Evolutionary conservation across 2,797 vertebrate species (phyloP).

Genomic region (Nyctibius grandis): DNA sequence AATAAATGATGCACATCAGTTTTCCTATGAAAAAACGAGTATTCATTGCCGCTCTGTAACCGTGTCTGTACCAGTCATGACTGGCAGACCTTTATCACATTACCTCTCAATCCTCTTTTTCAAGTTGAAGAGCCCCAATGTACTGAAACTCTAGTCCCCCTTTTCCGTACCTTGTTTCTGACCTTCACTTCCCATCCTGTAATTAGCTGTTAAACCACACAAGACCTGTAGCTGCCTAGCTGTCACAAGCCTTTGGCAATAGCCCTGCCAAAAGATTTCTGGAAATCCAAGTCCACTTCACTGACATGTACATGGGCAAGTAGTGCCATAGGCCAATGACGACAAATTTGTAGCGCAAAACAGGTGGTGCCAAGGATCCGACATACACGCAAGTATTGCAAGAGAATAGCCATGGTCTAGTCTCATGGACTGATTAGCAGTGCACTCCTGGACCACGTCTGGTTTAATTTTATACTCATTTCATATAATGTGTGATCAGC

Average conservation of each 20-base stretch:
- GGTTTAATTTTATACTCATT: background rate
- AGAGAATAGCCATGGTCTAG: background rate
- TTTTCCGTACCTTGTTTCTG: background rate
- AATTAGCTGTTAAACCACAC: background rate
- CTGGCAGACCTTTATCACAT: background rate
- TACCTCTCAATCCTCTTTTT: background rate
- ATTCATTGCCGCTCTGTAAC: background rate
- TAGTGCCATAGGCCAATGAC: background rate
- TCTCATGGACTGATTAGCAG: background rate
- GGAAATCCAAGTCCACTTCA: background rate
- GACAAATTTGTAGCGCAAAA: background rate
- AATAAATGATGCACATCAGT: background rate
- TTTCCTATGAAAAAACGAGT: background rate
- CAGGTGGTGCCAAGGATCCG: background rate
- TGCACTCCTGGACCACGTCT: background rate
- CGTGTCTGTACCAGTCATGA: background rate
- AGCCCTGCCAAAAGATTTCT: background rate
- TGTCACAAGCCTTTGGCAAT: background rate
- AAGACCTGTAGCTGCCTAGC: background rate
- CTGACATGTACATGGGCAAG: fast-evolving
- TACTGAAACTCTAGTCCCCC: background rate
- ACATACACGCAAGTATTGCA: background rate
- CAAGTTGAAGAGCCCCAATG: background rate
- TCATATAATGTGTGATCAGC: background rate
- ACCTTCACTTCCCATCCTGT: background rate